These are phyloP conservation scores for Stictocephala bisonia DNA, from an alignment of 2,888 invertebrate genomes.

Conservation along the genomic window DNA sequence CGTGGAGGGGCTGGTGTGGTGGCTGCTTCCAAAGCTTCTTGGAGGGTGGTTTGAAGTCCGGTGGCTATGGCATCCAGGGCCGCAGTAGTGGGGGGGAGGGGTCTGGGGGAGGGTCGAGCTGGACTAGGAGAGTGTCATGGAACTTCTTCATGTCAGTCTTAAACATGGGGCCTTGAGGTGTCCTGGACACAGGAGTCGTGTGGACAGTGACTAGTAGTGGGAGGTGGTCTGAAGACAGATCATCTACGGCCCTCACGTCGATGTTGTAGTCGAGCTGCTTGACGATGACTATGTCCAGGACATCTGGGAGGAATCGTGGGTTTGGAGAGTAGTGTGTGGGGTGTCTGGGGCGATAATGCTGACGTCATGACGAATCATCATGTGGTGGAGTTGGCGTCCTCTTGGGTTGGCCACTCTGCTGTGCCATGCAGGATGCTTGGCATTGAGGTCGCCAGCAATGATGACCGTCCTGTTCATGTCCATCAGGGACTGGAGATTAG, in stretches of 20 bases:
- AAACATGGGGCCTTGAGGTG: too few species aligned
- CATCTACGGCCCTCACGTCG: not conserved
- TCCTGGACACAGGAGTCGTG: too few species aligned
- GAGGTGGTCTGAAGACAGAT: conserved; percentile 44
- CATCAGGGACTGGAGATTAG: not conserved
- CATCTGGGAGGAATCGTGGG: not conserved
- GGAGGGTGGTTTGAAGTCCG: not conserved
- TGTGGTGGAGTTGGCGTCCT: not conserved
- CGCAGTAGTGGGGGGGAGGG: not conserved
- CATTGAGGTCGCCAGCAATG: conserved; percentile 17
- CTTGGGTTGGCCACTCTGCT: not conserved
- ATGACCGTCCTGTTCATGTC: not conserved
- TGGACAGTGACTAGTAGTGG: conserved; percentile 2
- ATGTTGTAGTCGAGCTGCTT: not conserved
- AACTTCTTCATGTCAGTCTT: too few species aligned
- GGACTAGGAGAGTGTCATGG: not conserved
- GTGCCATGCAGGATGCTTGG: conserved; percentile 38
- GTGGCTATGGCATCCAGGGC: not conserved
- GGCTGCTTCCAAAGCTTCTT: not conserved
- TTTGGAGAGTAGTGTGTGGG: conserved; percentile 12
- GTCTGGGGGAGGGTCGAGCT: not conserved
- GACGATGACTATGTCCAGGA: conserved; percentile 3
- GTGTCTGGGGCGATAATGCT: not conserved
- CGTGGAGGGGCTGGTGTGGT: not conserved
- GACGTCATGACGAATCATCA: not conserved